Conservation (phyloP, 2,113 vertebrate species). For the Calonectris borealis region DNA sequence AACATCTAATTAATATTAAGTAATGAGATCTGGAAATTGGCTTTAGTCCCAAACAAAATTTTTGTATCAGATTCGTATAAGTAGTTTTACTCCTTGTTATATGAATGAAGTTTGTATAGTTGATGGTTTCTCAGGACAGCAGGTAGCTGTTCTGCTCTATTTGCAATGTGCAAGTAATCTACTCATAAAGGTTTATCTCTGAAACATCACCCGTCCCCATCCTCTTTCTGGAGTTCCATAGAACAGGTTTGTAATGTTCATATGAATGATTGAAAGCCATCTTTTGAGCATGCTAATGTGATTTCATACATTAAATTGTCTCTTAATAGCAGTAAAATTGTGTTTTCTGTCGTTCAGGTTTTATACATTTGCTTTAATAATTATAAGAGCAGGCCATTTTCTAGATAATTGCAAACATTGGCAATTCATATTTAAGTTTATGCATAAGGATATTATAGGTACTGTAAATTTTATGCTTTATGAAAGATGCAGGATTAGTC, state of each 20-base stretch:
- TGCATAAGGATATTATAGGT: slow-evolving; percentile 20
- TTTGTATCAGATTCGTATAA: background rate
- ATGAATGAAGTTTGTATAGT: background rate
- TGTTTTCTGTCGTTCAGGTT: slow-evolving; percentile 33
- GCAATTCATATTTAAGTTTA: slow-evolving; percentile 43
- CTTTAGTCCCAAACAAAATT: background rate
- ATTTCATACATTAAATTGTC: slow-evolving; percentile 41
- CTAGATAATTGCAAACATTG: slow-evolving; percentile 59
- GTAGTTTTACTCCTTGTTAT: background rate
- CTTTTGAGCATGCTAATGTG: slow-evolving; percentile 24
- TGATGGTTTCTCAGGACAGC: background rate
- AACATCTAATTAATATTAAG: background rate
- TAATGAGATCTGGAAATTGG: background rate
- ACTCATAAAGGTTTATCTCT: background rate
- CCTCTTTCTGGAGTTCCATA: background rate
- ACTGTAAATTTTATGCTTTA: slow-evolving; percentile 29
- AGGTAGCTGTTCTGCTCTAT: background rate
- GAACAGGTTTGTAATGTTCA: background rate
- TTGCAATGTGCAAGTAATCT: background rate
- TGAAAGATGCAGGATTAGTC: slow-evolving; percentile 15
- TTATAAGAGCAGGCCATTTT: slow-evolving; percentile 44
- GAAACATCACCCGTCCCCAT: background rate
- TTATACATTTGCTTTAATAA: slow-evolving; percentile 56
- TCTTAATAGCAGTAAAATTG: slow-evolving; percentile 36
- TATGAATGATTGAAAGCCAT: slow-evolving; percentile 35